Conservation (phyloP, 2,113 vertebrate genomes). For the Eudorcas thomsonii region DNA sequence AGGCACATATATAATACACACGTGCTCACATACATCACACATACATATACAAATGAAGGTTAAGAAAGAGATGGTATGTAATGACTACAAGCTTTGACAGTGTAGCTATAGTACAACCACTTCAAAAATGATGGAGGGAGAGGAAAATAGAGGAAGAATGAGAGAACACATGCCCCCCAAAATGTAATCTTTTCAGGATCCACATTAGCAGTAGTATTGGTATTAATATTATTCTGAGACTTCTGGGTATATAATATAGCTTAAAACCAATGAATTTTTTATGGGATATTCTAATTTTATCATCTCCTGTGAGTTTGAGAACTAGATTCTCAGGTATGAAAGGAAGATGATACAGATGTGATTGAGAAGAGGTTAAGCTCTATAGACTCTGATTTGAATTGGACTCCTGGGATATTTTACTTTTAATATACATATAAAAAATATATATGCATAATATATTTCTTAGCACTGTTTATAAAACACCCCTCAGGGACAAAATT, state of each 20-base stretch:
- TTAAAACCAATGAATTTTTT: neutral
- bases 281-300: neutral
- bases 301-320: neutral
- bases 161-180: neutral
- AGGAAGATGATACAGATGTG: neutral
- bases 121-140: neutral
- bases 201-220: too few species aligned
- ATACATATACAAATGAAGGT: too few species aligned
- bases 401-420: neutral
- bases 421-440: neutral
- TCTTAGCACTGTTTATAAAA: neutral
- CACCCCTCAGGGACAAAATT: neutral
- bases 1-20: neutral
- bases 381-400: neutral
- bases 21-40: neutral
- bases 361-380: neutral
- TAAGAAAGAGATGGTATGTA: neutral
- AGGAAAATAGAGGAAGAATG: neutral
- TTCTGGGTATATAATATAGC: neutral
- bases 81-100: neutral
- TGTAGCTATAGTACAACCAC: neutral
- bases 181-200: neutral
- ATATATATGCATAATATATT: neutral
- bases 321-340: neutral
- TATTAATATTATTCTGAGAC: neutral